Percentiles rank a stretch among this genome's conserved stretches.
Evolutionary conservation across 2,888 invertebrate species (phyloP).

Genomic region (Epirrhoe alternata): DNA sequence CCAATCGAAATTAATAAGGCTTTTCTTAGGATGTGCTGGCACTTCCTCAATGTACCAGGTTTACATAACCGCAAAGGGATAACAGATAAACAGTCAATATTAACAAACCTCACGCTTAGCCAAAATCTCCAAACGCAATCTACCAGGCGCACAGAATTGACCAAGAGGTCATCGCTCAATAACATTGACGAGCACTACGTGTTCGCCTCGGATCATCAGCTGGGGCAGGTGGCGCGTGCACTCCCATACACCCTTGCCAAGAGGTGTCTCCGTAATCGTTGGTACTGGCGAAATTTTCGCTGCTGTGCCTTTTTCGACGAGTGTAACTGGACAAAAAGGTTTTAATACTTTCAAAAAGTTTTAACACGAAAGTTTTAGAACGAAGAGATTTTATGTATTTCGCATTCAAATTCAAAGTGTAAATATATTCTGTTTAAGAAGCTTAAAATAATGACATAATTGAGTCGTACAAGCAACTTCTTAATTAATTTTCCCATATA

Average conservation of each 20-base stretch:
- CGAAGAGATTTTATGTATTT: background rate
- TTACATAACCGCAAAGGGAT: background rate
- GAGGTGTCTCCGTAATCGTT: conserved; percentile 80
- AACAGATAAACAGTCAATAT: background rate
- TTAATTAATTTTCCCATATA: conserved; percentile 4
- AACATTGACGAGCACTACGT: conserved; percentile 86
- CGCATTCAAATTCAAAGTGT: background rate
- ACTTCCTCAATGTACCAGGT: background rate
- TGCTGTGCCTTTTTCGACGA: conserved; percentile 71
- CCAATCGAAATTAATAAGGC: background rate
- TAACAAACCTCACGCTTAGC: conserved; percentile 6
- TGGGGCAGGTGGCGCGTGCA: conserved; percentile 88
- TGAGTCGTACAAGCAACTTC: background rate
- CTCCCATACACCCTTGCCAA: conserved; percentile 87
- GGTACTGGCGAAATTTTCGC: conserved; percentile 82
- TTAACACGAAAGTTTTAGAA: background rate
- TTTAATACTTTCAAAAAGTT: background rate
- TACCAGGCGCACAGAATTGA: conserved; percentile 27
- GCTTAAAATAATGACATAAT: conserved; percentile 2
- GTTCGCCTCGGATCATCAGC: conserved; percentile 91
- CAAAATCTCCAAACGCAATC: conserved; percentile 1
- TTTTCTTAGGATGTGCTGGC: background rate
- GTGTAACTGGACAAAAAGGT: conserved; percentile 57
- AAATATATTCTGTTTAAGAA: background rate
- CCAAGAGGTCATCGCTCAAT: conserved; percentile 56